Percentiles rank a stretch among this genome's conserved stretches.
Conservation (phyloP, 23 tunicate species). For the Clavelina lepadiformis region DNA sequence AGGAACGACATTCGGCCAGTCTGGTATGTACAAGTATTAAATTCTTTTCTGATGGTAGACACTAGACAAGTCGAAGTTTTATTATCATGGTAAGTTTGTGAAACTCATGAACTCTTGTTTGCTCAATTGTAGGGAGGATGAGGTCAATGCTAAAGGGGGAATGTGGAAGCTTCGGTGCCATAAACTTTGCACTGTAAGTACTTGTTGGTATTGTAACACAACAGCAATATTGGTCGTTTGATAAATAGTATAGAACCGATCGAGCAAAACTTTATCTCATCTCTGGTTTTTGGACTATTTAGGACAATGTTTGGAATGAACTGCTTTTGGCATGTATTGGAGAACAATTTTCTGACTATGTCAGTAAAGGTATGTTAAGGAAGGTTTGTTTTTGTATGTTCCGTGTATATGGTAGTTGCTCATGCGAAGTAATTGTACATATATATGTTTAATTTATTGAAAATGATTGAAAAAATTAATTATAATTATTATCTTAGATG, state of each 20-base stretch:
- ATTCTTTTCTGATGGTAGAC: no score
- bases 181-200: slow-evolving; percentile 75
- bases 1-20: slow-evolving; percentile 67
- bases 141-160: slow-evolving; percentile 82
- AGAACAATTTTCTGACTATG: slow-evolving; percentile 70
- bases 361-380: slow-evolving; percentile 53
- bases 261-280: no score
- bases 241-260: no score
- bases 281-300: background rate
- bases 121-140: slow-evolving; percentile 67
- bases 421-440: no score
- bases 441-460: no score
- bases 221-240: no score
- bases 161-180: slow-evolving; percentile 92
- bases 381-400: no score
- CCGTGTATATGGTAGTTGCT: background rate
- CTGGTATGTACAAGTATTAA: slow-evolving; percentile 40
- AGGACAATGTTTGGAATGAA: slow-evolving; percentile 83
- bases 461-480: no score
- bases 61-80: no score
- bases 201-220: no score
- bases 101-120: no score
- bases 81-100: background rate
- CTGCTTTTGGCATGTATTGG: slow-evolving; percentile 88
- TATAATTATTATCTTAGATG: slow-evolving; percentile 26